Evolutionary conservation across 2,113 vertebrate genomes (phyloP).

Genomic region (Otis tarda): DNA sequence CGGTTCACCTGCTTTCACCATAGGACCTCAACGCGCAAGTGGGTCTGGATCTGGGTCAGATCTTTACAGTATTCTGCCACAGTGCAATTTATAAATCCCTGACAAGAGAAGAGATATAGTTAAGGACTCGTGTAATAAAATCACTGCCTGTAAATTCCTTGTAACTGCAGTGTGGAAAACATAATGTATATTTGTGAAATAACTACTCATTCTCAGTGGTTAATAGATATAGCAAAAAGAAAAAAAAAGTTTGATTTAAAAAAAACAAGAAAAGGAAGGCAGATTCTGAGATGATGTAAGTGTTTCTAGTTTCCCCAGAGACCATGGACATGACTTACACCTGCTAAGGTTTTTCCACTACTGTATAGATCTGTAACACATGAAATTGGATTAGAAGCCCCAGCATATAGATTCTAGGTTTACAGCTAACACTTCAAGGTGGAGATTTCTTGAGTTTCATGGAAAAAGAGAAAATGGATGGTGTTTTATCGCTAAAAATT

Average conservation of each 20-base stretch:
- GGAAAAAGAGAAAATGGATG: background rate
- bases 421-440: background rate
- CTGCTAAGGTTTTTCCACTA: background rate
- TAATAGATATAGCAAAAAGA: background rate
- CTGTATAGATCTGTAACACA: background rate
- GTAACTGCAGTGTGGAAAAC: background rate
- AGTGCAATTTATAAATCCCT: background rate
- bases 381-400: background rate
- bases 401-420: background rate
- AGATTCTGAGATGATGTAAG: background rate
- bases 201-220: background rate
- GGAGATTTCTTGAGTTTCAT: background rate
- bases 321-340: background rate
- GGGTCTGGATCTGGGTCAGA: conserved; percentile 22
- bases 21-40: conserved; percentile 84
- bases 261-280: background rate
- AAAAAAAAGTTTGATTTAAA: background rate
- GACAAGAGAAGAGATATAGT: background rate
- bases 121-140: background rate
- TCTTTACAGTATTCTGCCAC: background rate
- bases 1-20: conserved; percentile 64
- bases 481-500: background rate
- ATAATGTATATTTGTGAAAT: background rate
- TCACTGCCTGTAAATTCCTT: background rate
- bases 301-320: background rate